Base-by-base conservation (phyloP, 2,888 invertebrate species). In the Aspidapion aeneum region DNA sequence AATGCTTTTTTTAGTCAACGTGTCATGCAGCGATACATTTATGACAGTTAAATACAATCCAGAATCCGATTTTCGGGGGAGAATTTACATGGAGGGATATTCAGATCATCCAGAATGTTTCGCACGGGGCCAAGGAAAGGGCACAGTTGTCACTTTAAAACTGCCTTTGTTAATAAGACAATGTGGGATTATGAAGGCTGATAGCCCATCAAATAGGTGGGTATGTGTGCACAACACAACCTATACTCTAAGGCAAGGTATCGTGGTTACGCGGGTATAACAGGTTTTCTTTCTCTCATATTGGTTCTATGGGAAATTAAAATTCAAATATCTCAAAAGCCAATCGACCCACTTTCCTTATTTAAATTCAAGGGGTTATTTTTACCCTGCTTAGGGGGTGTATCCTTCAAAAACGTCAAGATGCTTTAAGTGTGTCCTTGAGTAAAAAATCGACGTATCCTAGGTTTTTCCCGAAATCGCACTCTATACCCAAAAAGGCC, bases 71-170 rank as follows among this genome's bases (percentile, higher is more conserved):
- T 90, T 89, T 77, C 81, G 82, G 16, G 95, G 95, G 0, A 86
- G 90, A 60, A 82, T 95, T 68, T 95, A 94, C 76, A 91, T 91
- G 63, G 89, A 87, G 69, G 93, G 91, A 16, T 88, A 88, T 74
- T 89, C 91, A 0, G 90, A 90, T 70, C 79, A 74, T 62, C 70
- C 74, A 1, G 79, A 82, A 5, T 94, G 94, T 77, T 85, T 86
- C 68, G 85, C 86, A 12, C 82, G 83, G 76, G 86, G 88, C 21
- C 79, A 81, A 62, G 80, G 84, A 63, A 75, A 75, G 52, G 63
- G 57, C 51, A 78, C 79, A 60, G 71, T 79, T 2, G 84, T 90
- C 1, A 80, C 79, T 0, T 81, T 91, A 5, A 75, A 82, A 51
- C 80, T 92, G 64, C 86, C 88, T 0, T 76, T 91, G 60, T 77